These are phyloP conservation scores for Gambelia wislizenii DNA, from an alignment of 2,797 vertebrate species.

Conservation along the genomic window DNA sequence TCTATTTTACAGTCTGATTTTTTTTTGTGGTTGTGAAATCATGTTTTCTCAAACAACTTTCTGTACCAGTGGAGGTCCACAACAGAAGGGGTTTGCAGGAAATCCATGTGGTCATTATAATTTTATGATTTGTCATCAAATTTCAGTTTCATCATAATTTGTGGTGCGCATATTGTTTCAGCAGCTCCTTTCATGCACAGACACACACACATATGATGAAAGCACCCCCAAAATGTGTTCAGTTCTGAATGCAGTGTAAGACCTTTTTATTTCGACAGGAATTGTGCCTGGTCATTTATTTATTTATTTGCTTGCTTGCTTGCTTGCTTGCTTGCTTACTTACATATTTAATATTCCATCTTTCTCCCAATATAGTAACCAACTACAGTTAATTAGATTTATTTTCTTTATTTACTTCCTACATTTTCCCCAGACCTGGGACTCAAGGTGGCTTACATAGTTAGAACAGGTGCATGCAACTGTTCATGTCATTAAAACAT, in stretches of 20 bases:
- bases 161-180: neutral
- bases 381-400: too few species aligned
- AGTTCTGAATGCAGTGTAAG: neutral
- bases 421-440: too few species aligned
- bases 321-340: too few species aligned
- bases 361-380: too few species aligned
- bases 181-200: neutral
- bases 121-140: neutral
- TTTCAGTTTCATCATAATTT: too few species aligned
- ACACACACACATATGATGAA: neutral
- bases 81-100: neutral
- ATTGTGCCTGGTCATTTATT: neutral
- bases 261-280: conserved; percentile 5
- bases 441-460: too few species aligned
- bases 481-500: too few species aligned
- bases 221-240: neutral
- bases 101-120: neutral
- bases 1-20: neutral
- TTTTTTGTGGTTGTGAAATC: neutral
- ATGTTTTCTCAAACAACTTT: neutral
- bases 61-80: neutral
- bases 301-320: neutral
- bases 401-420: too few species aligned
- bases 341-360: too few species aligned
- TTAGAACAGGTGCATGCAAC: too few species aligned